These are phyloP conservation scores for Arbacia lixula DNA, from an alignment of 53 echinoderm and acorn worm species.

Conservation along the genomic window DNA sequence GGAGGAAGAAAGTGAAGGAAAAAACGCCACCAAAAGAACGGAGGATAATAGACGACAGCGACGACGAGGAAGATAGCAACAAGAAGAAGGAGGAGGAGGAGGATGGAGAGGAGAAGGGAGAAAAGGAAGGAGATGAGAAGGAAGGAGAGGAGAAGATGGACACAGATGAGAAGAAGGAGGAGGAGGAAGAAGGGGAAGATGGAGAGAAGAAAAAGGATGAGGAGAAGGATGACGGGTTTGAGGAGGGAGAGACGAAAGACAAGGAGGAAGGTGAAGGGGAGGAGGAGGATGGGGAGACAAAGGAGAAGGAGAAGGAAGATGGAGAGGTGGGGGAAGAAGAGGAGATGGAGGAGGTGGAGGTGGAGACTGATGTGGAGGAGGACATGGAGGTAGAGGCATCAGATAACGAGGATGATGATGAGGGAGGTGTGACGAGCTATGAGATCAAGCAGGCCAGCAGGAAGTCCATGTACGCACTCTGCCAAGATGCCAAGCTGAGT, in stretches of 20 bases:
- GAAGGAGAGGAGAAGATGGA: background rate
- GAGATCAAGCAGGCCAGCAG: slow-evolving; percentile 97
- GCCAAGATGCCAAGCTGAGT: slow-evolving; percentile 94
- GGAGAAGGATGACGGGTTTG: slow-evolving; percentile 45
- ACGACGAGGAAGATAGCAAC: slow-evolving; percentile 16
- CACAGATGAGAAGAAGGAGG: slow-evolving; percentile 8
- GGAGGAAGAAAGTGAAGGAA: slow-evolving; percentile 54
- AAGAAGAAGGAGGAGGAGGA: background rate
- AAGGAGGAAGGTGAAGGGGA: slow-evolving; percentile 51
- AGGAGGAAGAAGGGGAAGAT: slow-evolving; percentile 11
- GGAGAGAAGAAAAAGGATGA: slow-evolving; percentile 29
- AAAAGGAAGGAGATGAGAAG: slow-evolving; percentile 13
- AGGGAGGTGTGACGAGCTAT: slow-evolving; percentile 78
- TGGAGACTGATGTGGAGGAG: slow-evolving; percentile 56
- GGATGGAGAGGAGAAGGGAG: slow-evolving; percentile 27
- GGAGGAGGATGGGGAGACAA: slow-evolving; percentile 36
- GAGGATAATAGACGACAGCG: slow-evolving; percentile 47
- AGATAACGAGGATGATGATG: slow-evolving; percentile 79
- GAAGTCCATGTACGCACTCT: slow-evolving; percentile 94
- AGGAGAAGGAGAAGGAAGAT: slow-evolving; percentile 57
- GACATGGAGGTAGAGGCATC: slow-evolving; percentile 72
- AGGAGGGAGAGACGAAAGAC: slow-evolving; percentile 54
- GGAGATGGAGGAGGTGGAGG: slow-evolving; percentile 68
- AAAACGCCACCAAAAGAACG: slow-evolving; percentile 35
- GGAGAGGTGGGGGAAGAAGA: slow-evolving; percentile 71